Percentiles rank a stretch among this genome's conserved stretches.
Conservation (phyloP, 2,113 vertebrate genomes). For the Ariopsis seemanni region DNA sequence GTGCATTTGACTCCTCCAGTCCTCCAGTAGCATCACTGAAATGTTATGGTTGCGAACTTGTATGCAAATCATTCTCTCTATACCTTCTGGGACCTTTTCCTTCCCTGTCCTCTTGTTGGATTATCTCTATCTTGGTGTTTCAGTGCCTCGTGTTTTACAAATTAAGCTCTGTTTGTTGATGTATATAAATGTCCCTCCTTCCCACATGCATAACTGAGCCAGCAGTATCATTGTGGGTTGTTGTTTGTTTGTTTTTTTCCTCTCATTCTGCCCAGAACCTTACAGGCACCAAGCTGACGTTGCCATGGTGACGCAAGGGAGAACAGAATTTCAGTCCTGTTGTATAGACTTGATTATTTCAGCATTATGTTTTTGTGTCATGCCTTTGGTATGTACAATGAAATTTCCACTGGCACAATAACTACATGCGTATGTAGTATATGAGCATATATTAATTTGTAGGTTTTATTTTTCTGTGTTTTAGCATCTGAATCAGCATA, state of each 20-base stretch:
- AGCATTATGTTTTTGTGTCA: slow-evolving; percentile 23
- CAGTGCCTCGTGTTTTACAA: neutral
- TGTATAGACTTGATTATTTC: slow-evolving; percentile 35
- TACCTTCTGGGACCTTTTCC: neutral
- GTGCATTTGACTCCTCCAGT: neutral
- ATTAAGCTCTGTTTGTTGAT: neutral
- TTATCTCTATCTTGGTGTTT: neutral
- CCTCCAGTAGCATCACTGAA: too few relatives aligned
- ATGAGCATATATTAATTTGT: neutral
- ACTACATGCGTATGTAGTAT: neutral
- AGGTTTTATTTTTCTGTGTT: neutral
- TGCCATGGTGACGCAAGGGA: slow-evolving; percentile 41
- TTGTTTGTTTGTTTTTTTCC: neutral
- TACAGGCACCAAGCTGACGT: slow-evolving; percentile 38
- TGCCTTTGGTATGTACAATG: slow-evolving; percentile 19
- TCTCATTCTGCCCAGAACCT: slow-evolving; percentile 23
- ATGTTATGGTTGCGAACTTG: neutral
- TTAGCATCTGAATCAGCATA: neutral
- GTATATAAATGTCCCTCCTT: neutral
- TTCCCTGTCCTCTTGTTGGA: neutral
- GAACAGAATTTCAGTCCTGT: slow-evolving; percentile 27
- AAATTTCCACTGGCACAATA: neutral
- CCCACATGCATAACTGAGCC: neutral
- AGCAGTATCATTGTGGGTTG: neutral
- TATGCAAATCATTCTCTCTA: neutral